Percentiles rank a stretch among this genome's conserved stretches.
phyloP scores from a whole-genome alignment of 1,140 invertebrate genomes.

The Drosophila carrolli region DNA sequence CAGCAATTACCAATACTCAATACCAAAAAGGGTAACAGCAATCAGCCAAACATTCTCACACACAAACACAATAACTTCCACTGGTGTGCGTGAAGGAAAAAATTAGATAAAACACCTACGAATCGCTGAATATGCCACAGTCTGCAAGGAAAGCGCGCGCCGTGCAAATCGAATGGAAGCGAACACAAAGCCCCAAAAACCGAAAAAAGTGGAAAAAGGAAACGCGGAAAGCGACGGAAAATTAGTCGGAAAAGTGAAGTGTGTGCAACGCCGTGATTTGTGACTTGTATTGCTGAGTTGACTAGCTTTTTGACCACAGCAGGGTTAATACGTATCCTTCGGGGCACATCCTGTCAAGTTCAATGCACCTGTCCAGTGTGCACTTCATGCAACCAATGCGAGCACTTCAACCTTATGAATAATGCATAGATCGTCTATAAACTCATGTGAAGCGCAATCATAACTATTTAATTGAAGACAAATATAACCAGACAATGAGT shows the following conservation, averaged over 20 bases:
- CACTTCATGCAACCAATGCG: neutral
- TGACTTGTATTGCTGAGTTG: slow-evolving; percentile 2
- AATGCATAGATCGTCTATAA: slow-evolving; percentile 26
- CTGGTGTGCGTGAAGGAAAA: slow-evolving; percentile 71
- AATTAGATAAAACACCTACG: slow-evolving; percentile 84
- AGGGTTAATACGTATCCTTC: slow-evolving; percentile 19
- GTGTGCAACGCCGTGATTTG: slow-evolving; percentile 16
- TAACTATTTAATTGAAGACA: slow-evolving; percentile 9
- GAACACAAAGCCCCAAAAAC: slow-evolving; percentile 24
- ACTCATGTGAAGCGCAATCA: neutral
- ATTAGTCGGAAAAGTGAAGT: slow-evolving; percentile 18
- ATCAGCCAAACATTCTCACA: slow-evolving; percentile 42
- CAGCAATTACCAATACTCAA: slow-evolving; percentile 79
- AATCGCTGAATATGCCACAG: slow-evolving; percentile 79
- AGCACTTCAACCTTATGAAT: slow-evolving; percentile 12
- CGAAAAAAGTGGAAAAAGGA: slow-evolving; percentile 7
- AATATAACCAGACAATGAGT: neutral
- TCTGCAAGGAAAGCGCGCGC: slow-evolving; percentile 73
- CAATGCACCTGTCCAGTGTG: slow-evolving; percentile 51
- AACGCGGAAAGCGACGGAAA: slow-evolving; percentile 29
- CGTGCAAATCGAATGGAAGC: slow-evolving; percentile 56
- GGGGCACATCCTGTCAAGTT: slow-evolving; percentile 49
- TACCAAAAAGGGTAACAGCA: slow-evolving; percentile 71
- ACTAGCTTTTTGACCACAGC: slow-evolving; percentile 21
- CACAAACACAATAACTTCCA: slow-evolving; percentile 12